Percentiles rank a stretch among this genome's conserved stretches.
Conservation (phyloP, 2,888 invertebrate genomes). For the Odontocolon sp. region DNA sequence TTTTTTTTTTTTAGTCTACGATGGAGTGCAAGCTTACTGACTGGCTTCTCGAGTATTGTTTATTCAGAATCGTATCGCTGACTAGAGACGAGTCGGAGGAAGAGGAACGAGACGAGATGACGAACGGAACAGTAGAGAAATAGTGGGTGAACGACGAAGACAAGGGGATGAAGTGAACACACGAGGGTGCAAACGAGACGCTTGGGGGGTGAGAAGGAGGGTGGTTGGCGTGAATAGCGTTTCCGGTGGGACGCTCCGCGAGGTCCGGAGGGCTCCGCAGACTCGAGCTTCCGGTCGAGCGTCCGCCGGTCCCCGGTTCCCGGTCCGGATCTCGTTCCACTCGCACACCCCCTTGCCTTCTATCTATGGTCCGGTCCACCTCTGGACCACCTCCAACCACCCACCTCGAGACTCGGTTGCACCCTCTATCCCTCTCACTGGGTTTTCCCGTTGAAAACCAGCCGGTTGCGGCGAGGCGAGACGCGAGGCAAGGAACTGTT, state of each 20-base stretch:
- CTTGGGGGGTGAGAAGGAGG: constrained; percentile 63
- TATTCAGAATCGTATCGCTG: constrained; percentile 79
- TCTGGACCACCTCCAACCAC: constrained; percentile 38
- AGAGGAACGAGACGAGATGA: constrained; percentile 45
- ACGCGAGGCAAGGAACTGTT: constrained; percentile 10
- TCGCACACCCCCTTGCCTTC: constrained; percentile 43
- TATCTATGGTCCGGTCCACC: constrained; percentile 56
- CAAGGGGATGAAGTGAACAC: not conserved
- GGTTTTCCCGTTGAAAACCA: not conserved
- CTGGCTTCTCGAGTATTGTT: constrained; percentile 73
- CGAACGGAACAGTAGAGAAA: constrained; percentile 33
- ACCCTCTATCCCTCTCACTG: constrained; percentile 36
- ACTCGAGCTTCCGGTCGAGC: constrained; percentile 81
- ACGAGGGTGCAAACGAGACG: constrained; percentile 26
- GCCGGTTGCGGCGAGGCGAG: constrained; percentile 27
- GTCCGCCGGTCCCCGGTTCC: constrained; percentile 74
- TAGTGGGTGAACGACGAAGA: constrained; percentile 17
- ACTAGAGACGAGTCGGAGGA: constrained; percentile 59
- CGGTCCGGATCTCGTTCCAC: constrained; percentile 73
- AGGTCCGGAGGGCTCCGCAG: constrained; percentile 78
- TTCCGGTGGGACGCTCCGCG: constrained; percentile 79
- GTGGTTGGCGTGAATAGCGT: constrained; percentile 77
- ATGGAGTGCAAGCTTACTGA: constrained; percentile 39
- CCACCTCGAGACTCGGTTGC: constrained; percentile 51
- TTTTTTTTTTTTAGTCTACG: constrained; percentile 13